These are phyloP conservation scores for Cnemophilus loriae DNA, from an alignment of 2,113 vertebrate species.

Conservation along the genomic window DNA sequence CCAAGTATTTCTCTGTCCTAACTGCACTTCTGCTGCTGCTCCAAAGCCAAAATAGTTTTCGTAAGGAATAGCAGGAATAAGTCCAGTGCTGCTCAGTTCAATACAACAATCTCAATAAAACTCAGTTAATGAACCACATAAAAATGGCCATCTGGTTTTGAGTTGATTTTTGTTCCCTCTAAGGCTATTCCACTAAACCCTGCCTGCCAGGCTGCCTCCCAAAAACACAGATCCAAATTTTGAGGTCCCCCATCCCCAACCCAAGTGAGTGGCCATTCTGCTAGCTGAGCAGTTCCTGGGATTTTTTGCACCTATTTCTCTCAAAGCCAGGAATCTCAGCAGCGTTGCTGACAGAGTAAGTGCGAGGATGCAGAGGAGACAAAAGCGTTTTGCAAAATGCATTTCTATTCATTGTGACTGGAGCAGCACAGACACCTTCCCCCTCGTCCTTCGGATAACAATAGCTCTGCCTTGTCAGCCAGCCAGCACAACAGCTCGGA, in stretches of 20 bases:
- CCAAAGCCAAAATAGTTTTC: not conserved
- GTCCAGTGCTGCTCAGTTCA: not conserved
- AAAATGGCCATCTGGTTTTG: constrained; percentile 26
- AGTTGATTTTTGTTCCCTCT: not conserved
- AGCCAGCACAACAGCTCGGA: not conserved
- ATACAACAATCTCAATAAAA: not conserved
- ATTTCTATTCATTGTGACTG: not conserved
- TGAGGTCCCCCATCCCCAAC: not conserved
- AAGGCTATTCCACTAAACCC: not conserved
- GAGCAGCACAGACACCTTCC: not conserved
- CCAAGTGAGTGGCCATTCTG: not conserved
- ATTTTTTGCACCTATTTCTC: not conserved
- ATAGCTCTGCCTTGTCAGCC: constrained; percentile 37
- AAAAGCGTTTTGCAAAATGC: not conserved
- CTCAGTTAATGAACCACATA: not conserved
- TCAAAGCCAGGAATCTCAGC: not conserved
- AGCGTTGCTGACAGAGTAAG: not conserved
- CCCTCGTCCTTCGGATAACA: constrained; percentile 47
- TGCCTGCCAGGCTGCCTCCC: not conserved
- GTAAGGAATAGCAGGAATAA: not conserved
- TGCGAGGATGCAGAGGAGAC: not conserved
- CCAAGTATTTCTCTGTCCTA: not conserved
- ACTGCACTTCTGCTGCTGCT: not conserved
- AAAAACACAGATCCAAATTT: not conserved
- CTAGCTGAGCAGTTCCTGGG: not conserved